These are phyloP conservation scores for Nomada fabriciana DNA, from an alignment of 2,888 invertebrate species.

Conservation along the genomic window DNA sequence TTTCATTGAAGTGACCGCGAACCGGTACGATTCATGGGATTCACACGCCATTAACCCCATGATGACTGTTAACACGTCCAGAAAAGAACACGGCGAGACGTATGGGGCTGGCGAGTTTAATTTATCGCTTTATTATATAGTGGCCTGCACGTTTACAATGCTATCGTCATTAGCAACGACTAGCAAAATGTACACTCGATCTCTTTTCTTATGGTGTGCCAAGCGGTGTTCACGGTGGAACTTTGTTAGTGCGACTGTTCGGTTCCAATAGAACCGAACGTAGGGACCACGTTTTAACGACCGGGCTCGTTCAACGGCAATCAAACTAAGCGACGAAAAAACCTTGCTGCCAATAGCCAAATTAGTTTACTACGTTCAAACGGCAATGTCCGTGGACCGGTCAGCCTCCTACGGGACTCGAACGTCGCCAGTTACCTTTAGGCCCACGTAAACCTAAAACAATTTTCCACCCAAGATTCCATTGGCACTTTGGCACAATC, in stretches of 20 bases:
- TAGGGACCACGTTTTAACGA: too few relatives aligned
- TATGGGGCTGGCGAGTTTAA: slow-evolving; percentile 64
- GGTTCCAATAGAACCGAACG: too few relatives aligned
- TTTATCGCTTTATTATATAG: slow-evolving; percentile 77
- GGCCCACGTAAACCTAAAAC: too few relatives aligned
- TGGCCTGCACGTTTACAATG: slow-evolving; percentile 54
- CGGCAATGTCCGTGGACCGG: too few relatives aligned
- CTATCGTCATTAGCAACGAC: slow-evolving; percentile 59
- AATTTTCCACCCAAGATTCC: too few relatives aligned
- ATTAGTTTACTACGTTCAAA: too few relatives aligned
- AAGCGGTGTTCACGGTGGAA: slow-evolving; percentile 36
- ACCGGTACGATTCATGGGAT: slow-evolving; percentile 71
- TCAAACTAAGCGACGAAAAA: too few relatives aligned
- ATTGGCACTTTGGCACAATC: too few relatives aligned
- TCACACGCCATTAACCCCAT: slow-evolving; percentile 73
- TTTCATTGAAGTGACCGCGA: slow-evolving; percentile 61
- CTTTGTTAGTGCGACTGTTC: slow-evolving; percentile 10
- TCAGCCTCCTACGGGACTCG: too few relatives aligned
- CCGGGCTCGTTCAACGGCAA: too few relatives aligned
- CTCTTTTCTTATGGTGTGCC: slow-evolving; percentile 26
- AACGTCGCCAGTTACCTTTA: too few relatives aligned
- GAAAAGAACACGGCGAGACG: slow-evolving; percentile 49
- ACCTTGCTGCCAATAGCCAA: too few relatives aligned
- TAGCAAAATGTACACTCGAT: slow-evolving; percentile 40
- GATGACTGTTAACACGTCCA: slow-evolving; percentile 68